These are phyloP conservation scores for Volucella inflata DNA, from an alignment of 2,888 invertebrate species.

Conservation along the genomic window DNA sequence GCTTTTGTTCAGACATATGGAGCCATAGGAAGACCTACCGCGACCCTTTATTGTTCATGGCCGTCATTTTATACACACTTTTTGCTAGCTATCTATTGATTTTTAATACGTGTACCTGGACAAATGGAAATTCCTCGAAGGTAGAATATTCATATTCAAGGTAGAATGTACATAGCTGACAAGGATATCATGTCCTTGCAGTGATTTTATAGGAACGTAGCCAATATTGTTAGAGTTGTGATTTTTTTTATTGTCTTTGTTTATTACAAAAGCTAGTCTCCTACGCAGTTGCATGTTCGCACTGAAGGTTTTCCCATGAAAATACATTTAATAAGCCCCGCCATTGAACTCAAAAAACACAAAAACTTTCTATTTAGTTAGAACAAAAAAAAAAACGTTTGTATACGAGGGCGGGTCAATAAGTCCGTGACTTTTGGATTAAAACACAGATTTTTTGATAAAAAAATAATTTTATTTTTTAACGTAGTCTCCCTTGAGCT, in stretches of 20 bases:
- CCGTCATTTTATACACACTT: slow-evolving; percentile 13
- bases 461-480: too few species aligned
- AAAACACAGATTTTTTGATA: too few species aligned
- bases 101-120: slow-evolving; percentile 9
- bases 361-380: too few species aligned
- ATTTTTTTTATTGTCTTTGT: too few species aligned
- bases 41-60: neutral
- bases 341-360: too few species aligned
- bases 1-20: slow-evolving; percentile 20
- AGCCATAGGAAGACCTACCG: neutral
- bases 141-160: slow-evolving; percentile 4
- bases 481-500: too few species aligned
- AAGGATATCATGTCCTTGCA: neutral
- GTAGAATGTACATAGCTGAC: neutral
- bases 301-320: neutral
- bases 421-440: too few species aligned
- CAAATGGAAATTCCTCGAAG: slow-evolving; percentile 10
- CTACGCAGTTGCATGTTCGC: neutral
- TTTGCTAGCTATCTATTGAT: slow-evolving; percentile 23
- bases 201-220: neutral
- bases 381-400: too few species aligned
- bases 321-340: neutral
- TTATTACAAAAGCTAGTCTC: neutral
- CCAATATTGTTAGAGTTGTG: neutral
- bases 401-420: too few species aligned